Conservation (phyloP, 2,113 vertebrate species). For the Mungos mungo region DNA sequence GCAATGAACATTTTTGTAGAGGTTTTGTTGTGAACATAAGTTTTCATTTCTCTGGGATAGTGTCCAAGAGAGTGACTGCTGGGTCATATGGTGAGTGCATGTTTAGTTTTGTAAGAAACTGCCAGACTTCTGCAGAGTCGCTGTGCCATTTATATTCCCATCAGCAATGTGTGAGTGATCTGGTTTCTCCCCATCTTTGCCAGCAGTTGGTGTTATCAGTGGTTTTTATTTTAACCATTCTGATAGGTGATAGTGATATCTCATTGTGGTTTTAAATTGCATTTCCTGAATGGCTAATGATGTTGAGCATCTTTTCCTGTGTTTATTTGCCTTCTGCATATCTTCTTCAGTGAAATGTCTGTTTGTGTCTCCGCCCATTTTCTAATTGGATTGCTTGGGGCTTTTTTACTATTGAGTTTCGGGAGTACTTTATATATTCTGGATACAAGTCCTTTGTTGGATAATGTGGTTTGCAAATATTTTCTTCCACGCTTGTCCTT, state of each 20-base stretch:
- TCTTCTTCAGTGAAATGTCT: background rate
- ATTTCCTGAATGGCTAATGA: background rate
- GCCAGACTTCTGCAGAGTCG: background rate
- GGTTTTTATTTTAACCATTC: background rate
- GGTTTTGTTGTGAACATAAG: background rate
- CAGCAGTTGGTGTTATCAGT: background rate
- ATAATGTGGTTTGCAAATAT: background rate
- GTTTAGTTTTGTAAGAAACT: background rate
- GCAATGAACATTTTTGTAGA: background rate
- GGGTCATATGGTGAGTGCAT: background rate
- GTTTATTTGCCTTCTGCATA: background rate
- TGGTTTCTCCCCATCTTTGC: background rate
- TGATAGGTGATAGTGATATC: background rate
- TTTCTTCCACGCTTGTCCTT: background rate
- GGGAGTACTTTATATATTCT: background rate
- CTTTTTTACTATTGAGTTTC: background rate
- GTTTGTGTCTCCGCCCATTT: background rate
- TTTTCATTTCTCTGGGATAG: slow-evolving; percentile 8
- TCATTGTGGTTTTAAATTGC: background rate
- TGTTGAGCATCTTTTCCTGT: accelerated
- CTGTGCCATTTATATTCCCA: background rate
- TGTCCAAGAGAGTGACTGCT: background rate
- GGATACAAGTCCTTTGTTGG: background rate
- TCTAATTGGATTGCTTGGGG: background rate
- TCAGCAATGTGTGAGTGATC: background rate